Percentiles rank a stretch among this genome's conserved stretches.
phyloP scores from a whole-genome alignment of 2,113 vertebrate genomes.

The Dromiciops gliroides region DNA sequence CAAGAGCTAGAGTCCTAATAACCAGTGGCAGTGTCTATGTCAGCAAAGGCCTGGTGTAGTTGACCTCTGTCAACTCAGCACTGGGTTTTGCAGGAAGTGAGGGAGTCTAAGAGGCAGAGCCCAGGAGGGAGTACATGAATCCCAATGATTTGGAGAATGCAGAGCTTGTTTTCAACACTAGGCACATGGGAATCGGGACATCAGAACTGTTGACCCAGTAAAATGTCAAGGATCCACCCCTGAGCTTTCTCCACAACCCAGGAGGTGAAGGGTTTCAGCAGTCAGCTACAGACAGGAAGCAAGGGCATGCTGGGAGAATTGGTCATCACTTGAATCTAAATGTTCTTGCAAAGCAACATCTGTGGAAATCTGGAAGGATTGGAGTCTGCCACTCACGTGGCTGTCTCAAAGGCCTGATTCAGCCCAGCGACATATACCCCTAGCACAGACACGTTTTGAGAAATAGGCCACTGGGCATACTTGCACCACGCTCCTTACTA shows the following conservation, averaged over 20 bases:
- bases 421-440: background rate
- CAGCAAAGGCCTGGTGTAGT: background rate
- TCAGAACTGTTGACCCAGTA: background rate
- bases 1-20: background rate
- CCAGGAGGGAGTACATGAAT: background rate
- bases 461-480: background rate
- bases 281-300: constrained; percentile 32
- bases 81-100: background rate
- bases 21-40: background rate
- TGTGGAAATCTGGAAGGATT: background rate
- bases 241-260: background rate
- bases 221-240: constrained; percentile 10
- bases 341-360: constrained; percentile 6
- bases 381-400: background rate
- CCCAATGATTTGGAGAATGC: background rate
- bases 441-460: background rate
- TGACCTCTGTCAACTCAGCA: background rate
- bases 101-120: background rate
- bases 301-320: background rate
- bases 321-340: constrained; percentile 1
- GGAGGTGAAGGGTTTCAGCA: constrained; percentile 14
- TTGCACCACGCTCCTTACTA: background rate
- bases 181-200: background rate
- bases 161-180: background rate
- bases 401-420: background rate